phyloP scores from a whole-genome alignment of 2,113 vertebrate genomes.

The Trichechus manatus region DNA sequence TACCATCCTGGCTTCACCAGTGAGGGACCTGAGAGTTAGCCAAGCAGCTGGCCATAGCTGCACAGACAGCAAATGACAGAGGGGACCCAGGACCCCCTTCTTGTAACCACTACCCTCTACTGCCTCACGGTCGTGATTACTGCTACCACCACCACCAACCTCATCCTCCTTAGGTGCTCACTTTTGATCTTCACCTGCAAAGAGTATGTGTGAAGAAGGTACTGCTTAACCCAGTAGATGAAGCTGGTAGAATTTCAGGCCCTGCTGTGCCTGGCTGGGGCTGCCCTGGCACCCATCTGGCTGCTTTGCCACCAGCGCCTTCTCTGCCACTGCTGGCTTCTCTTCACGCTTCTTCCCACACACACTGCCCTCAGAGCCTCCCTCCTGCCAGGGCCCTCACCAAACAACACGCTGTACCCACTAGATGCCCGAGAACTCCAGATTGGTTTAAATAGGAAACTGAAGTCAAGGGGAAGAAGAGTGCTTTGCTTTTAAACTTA shows the following conservation, averaged over 20 bases:
- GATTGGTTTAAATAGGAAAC: background rate
- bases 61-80: background rate
- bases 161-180: background rate
- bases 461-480: background rate
- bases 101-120: background rate
- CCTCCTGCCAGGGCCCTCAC: background rate
- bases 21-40: background rate
- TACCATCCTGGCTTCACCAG: background rate
- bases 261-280: background rate
- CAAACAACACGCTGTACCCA: background rate
- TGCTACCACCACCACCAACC: no score
- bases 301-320: background rate
- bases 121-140: background rate
- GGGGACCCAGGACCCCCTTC: background rate
- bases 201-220: background rate
- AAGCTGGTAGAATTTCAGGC: background rate
- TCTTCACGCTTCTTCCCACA: background rate
- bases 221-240: no score
- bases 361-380: background rate
- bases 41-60: background rate
- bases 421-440: background rate
- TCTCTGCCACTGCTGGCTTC: background rate
- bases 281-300: no score
- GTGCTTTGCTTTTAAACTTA: conserved; percentile 2
- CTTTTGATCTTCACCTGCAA: background rate